Percentiles rank a stretch among this genome's conserved stretches.
Evolutionary conservation across 2,113 vertebrate genomes (phyloP).

Genomic region (Phrynosoma blainvillii): DNA sequence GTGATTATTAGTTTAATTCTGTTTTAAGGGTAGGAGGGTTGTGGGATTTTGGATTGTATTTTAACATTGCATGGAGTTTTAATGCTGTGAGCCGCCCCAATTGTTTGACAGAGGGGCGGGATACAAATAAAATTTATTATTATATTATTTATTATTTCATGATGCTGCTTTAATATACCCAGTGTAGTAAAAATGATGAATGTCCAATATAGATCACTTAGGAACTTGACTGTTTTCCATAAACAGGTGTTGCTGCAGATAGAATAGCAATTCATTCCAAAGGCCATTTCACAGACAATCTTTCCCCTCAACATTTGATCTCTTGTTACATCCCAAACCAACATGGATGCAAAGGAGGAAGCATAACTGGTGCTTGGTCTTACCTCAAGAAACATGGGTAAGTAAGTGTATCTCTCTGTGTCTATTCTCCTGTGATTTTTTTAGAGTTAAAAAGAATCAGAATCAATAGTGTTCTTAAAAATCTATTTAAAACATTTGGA

Average conservation of each 20-base stretch:
- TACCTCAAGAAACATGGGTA: slow-evolving; percentile 82
- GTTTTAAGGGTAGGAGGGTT: too few species aligned
- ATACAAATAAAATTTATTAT: too few species aligned
- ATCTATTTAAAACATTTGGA: too few species aligned
- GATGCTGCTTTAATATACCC: neutral
- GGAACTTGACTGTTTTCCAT: slow-evolving; percentile 45
- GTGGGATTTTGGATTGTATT: too few species aligned
- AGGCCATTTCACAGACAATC: slow-evolving; percentile 75
- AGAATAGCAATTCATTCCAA: slow-evolving; percentile 79
- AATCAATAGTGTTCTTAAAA: neutral
- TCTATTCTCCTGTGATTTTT: too few species aligned
- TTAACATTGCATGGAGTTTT: too few species aligned
- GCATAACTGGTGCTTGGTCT: slow-evolving; percentile 78
- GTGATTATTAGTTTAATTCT: too few species aligned
- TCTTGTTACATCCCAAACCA: slow-evolving; percentile 76
- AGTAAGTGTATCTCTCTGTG: slow-evolving; percentile 50
- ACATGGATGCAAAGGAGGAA: slow-evolving; percentile 77
- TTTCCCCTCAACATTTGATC: slow-evolving; percentile 80
- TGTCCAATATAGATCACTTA: slow-evolving; percentile 3
- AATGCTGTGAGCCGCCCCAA: too few species aligned
- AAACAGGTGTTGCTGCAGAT: slow-evolving; percentile 79
- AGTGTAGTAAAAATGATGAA: neutral
- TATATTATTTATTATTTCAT: too few species aligned
- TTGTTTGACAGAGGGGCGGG: too few species aligned
- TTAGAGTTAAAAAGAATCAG: neutral